Evolutionary conservation across 2,797 vertebrate genomes (phyloP), one percentile per base, ranked within the genome.

Genomic region (Lagocephalus sceleratus): DNA sequence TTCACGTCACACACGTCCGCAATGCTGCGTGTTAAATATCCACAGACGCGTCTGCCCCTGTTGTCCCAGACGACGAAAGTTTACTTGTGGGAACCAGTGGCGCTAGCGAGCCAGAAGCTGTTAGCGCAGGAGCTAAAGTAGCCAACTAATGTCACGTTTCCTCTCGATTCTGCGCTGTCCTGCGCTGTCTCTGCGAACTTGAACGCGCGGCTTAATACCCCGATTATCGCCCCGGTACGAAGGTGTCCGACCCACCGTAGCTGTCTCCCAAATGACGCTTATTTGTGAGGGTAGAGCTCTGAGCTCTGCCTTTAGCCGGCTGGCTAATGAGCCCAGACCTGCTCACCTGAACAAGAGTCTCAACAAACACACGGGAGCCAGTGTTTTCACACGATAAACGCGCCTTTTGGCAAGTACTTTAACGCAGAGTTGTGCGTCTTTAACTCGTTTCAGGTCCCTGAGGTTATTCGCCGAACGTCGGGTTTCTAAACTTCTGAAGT

Each of bases 101-200:
- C 12, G 54, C 47, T 76, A 75, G 54, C 57, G 43, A 45, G 32
- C 23, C 32, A 41, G 41, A 71, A 77, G 74, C 79, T 20, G 23
- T 46, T 81, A 81, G 66, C 81, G 54, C 25, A 45, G 48, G 47
- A 9, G 68, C 59, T 71, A 64, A 58, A 56, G 47, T 41, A 62
- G 65, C 40, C 47, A 46, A 47, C 39, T 26, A 38, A 11, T 53
- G 26, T 44, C 40, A 29, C 14, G n/a, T 52, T 15, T 16, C 8
- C 29, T 29, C 8, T 29, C 11, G 9, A 29, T 10, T n/a, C 29
- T 29, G 1, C 2, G 25, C 25, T 25, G 25, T 7, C 29, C 11
- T 29, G 7, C 3, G 29, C 7, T 29, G 29, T 10, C 29, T 29
- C 1, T 11, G 29, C 7, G 9, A 29, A 29, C n/a, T n/a, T 11